These are phyloP conservation scores for Hyphantria cunea DNA, from an alignment of 1,140 invertebrate genomes.

Conservation along the genomic window DNA sequence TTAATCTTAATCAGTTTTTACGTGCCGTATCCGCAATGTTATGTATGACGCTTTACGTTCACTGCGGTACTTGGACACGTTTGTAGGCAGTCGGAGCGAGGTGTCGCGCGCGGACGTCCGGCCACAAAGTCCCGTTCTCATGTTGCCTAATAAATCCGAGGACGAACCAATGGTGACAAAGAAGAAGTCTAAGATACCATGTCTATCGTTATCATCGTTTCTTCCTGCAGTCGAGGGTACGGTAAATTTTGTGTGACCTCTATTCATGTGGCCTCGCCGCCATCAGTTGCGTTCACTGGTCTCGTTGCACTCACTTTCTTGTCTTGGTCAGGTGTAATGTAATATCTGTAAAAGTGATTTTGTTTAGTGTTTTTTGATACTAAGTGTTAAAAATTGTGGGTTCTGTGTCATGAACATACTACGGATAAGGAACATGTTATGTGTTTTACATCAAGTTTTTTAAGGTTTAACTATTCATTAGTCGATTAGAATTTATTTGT, in stretches of 20 bases:
- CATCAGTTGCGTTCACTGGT: conserved; percentile 71
- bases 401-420: neutral
- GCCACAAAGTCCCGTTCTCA: conserved; percentile 46
- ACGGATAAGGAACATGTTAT: conserved; percentile 9
- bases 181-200: conserved; percentile 78
- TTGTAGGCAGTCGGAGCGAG: conserved; percentile 50
- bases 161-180: conserved; percentile 72
- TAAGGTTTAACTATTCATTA: too few species aligned
- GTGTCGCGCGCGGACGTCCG: conserved; percentile 72
- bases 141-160: conserved; percentile 71
- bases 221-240: conserved; percentile 76
- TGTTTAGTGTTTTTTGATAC: conserved; percentile 33
- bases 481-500: too few species aligned
- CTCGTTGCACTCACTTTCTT: conserved; percentile 73
- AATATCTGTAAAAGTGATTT: conserved; percentile 53
- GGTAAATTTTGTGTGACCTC: conserved; percentile 60
- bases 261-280: conserved; percentile 65
- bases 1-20: conserved; percentile 14
- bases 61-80: conserved; percentile 58
- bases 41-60: conserved; percentile 56
- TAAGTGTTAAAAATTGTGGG: conserved; percentile 10
- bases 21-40: conserved; percentile 35
- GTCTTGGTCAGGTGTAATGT: conserved; percentile 73
- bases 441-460: conserved; percentile 2
- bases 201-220: conserved; percentile 70